Base-by-base conservation (phyloP, 2,888 invertebrate genomes). In the Zonitis immaculata region DNA sequence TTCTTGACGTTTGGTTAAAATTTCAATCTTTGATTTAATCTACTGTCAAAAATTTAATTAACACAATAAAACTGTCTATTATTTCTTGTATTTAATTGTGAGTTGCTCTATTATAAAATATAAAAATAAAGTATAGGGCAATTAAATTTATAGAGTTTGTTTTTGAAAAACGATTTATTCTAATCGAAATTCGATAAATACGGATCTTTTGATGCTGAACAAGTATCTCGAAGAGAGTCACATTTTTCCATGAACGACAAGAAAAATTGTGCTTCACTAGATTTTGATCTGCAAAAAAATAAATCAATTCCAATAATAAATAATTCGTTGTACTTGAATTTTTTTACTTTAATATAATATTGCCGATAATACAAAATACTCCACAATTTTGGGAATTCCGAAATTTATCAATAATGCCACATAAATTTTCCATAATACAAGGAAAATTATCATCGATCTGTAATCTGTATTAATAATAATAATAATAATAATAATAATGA, bases 311-410 rank as follows among this genome's bases (percentile, higher is more conserved):
- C 1, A 8, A 3, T 32, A 12, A n/a, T 32, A 4, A 4, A 14
- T 32, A 12, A 3, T 22, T 32, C n/a, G 6, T 3, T 32, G 14
- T 4, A 6, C 6, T n/a, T n/a, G n/a, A n/a, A n/a, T n/a, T n/a
- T 3, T 32, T 11, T 55, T 69, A 73, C 74, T 65, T 61, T 14
- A 60, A 51, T 42, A 75, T 68, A 26, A 75, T 73, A 51, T 65
- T 66, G 20, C 67, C 66, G 20, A 75, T 67, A 54, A 67, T 66
- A 56, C 74, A 75, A 44, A 74, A 66, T 42, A 75, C 61, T 6
- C 75, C 75, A 58, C 74, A 74, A 12, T 62, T 64, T 5, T 66
- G 56, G 1, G 61, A 45, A 2, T 18, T 26, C 1, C 30, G 45
- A n/a, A 45, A 26, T 7, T 12, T 6, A 2, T 30, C 30, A 2